Evolutionary conservation across 2,888 invertebrate genomes (phyloP).

Genomic region (Melipona beecheii): DNA sequence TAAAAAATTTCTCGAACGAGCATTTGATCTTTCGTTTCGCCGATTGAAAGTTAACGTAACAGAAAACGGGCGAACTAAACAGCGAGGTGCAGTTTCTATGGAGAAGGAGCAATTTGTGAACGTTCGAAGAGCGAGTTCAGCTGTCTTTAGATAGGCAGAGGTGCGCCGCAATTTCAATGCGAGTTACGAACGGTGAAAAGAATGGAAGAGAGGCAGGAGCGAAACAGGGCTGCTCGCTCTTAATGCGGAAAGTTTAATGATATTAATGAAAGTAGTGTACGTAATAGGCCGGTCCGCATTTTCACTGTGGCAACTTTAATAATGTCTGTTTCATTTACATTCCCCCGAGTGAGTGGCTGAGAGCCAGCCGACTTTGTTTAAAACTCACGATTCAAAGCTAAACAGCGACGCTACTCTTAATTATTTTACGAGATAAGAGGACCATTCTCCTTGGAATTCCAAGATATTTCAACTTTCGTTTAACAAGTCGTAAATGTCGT

Average conservation of each 20-base stretch:
- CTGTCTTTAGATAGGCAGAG: constrained; percentile 15
- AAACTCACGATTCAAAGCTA: constrained; percentile 35
- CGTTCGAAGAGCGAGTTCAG: constrained; percentile 22
- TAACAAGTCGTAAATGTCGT: background rate
- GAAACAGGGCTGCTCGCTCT: constrained; percentile 34
- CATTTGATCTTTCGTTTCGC: background rate
- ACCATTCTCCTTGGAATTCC: constrained; percentile 15
- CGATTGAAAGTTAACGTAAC: background rate
- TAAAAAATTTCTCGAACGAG: background rate
- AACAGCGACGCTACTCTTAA: constrained; percentile 45
- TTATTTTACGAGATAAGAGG: constrained; percentile 50
- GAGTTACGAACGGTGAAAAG: constrained; percentile 56
- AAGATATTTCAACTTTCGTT: constrained; percentile 32
- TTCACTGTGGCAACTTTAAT: constrained; percentile 68
- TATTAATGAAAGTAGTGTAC: constrained; percentile 71
- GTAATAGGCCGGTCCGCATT: constrained; percentile 59
- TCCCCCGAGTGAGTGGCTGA: constrained; percentile 58
- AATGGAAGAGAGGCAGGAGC: constrained; percentile 24
- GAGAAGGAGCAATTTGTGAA: constrained; percentile 25
- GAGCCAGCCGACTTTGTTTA: constrained; percentile 32
- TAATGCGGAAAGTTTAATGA: constrained; percentile 72
- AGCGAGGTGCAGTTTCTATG: background rate
- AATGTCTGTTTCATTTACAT: constrained; percentile 73
- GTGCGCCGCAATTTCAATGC: constrained; percentile 58
- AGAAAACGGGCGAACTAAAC: background rate